Evolutionary conservation across 2,888 invertebrate genomes (phyloP).

Genomic region (Lasioglossum zephyrum): DNA sequence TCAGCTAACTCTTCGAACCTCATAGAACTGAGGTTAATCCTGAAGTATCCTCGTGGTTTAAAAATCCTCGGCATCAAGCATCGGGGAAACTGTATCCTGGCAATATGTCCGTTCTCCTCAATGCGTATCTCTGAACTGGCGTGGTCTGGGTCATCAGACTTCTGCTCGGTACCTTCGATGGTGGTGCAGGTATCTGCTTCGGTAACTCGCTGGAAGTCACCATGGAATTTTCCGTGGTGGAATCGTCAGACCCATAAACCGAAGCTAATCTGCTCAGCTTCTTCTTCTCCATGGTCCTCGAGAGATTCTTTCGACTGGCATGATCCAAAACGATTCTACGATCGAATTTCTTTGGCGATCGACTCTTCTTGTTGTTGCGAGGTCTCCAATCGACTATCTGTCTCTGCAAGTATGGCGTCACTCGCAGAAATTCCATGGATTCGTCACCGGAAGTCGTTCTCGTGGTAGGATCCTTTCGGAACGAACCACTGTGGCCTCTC

Average conservation of each 20-base stretch:
- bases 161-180: constrained; percentile 74
- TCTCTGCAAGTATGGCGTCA: constrained; percentile 63
- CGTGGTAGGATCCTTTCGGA: constrained; percentile 59
- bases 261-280: constrained; percentile 33
- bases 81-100: constrained; percentile 74
- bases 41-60: not conserved
- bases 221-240: constrained; percentile 78
- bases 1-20: not conserved
- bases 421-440: constrained; percentile 61
- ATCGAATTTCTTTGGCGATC: constrained; percentile 76
- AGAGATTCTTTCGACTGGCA: not conserved
- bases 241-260: constrained; percentile 60
- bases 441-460: constrained; percentile 62
- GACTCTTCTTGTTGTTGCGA: constrained; percentile 41
- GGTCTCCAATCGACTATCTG: constrained; percentile 60
- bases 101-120: constrained; percentile 74
- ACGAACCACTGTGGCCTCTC: constrained; percentile 75
- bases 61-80: constrained; percentile 45
- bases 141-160: constrained; percentile 77
- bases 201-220: constrained; percentile 84
- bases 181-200: constrained; percentile 84
- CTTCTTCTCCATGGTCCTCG: constrained; percentile 43
- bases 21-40: not conserved
- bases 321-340: constrained; percentile 36
- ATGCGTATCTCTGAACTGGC: constrained; percentile 77